Evolutionary conservation across 2,888 invertebrate species (phyloP).

Genomic region (Acronicta aceris): DNA sequence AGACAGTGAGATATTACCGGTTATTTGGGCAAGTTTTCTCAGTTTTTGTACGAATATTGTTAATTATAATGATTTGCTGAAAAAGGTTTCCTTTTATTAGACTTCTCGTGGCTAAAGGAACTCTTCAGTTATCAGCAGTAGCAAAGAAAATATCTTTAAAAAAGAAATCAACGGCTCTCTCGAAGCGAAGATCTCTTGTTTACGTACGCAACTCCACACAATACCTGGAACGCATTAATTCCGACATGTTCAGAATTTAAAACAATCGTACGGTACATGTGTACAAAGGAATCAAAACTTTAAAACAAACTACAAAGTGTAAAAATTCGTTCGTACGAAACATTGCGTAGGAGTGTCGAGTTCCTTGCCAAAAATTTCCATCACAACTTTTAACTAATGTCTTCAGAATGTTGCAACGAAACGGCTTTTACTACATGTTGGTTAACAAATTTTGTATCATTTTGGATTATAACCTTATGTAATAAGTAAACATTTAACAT

Average conservation of each 20-base stretch:
- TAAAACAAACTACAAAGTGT: slow-evolving; percentile 30
- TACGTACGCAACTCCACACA: slow-evolving; percentile 64
- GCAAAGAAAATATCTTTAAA: slow-evolving; percentile 20
- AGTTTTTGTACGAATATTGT: too few species aligned
- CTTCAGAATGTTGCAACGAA: slow-evolving; percentile 43
- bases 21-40: too few species aligned
- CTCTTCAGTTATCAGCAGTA: too few species aligned
- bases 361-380: slow-evolving; percentile 52
- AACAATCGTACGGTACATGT: slow-evolving; percentile 46
- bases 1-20: too few species aligned
- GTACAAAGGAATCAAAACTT: slow-evolving; percentile 36
- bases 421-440: slow-evolving; percentile 39
- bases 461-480: slow-evolving; percentile 5
- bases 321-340: background rate
- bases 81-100: too few species aligned
- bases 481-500: background rate
- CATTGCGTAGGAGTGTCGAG: slow-evolving; percentile 29
- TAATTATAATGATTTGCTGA: too few species aligned
- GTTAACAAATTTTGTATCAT: slow-evolving; percentile 22
- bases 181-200: slow-evolving; percentile 58
- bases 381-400: slow-evolving; percentile 47
- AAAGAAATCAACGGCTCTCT: slow-evolving; percentile 26
- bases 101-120: too few species aligned
- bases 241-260: slow-evolving; percentile 71
- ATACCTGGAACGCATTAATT: slow-evolving; percentile 74